Evolutionary conservation across 2,888 invertebrate genomes (phyloP), one percentile per base, ranked within the genome.

Genomic region (Pegoplata infirma): DNA sequence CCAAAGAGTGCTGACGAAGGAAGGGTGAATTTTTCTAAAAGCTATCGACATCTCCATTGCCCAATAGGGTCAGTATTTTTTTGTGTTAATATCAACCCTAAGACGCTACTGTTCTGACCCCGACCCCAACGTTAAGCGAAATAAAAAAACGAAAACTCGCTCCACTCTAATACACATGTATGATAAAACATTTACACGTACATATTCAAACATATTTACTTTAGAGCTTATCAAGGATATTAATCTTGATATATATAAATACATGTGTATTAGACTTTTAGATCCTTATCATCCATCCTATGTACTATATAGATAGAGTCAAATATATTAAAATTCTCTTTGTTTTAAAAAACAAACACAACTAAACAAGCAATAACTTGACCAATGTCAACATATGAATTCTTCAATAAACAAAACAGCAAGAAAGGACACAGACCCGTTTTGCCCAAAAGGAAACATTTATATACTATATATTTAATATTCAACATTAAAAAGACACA

Each of bases 381-480:
- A 81, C 82, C 82, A 81, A 80, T 76, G 81, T 82, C 80, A 81
- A 82, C 76, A 81, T 6, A 21, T 5, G 14, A n/a, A 47, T 17
- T 47, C 17, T 17, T 47, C 19, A 7, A 47, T 17, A n/a, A 61
- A 32, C 16, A 25, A 14, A 7, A 17, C 16, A 16, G 12, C 32
- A 32, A 2, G 16, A 67, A 58, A 69, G 55, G 67, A 40, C 8
- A 25, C 28, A 53, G 10, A 46, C n/a, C 36, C n/a, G n/a, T n/a
- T 59, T 12, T 28, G 32, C 44, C 21, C 63, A 16, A 61, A 58
- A 76, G 28, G 55, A 68, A 76, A 76, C 49, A 61, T 53, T n/a
- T 53, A 58, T 58, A 40, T n/a, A n/a, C n/a, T n/a, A n/a, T n/a
- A n/a, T n/a, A n/a, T n/a, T n/a, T n/a, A 58, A 58, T 23, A 40